These are phyloP conservation scores for Oostethus manadensis DNA, from an alignment of 2,113 vertebrate genomes.

Conservation along the genomic window DNA sequence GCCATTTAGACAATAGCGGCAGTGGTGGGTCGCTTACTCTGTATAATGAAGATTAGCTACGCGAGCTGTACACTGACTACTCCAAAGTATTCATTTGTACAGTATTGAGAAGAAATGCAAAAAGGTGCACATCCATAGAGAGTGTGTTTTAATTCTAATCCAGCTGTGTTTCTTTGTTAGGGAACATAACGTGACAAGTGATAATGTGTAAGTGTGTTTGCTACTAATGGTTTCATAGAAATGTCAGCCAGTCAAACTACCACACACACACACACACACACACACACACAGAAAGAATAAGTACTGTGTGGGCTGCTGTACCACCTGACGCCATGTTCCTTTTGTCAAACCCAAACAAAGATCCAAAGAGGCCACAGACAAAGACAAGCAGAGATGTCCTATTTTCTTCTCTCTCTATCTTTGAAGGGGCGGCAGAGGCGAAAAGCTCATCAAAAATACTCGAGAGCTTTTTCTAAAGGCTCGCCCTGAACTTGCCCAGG, in stretches of 20 bases:
- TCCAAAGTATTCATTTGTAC: no score
- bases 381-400: slow-evolving; percentile 11
- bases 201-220: slow-evolving; percentile 11
- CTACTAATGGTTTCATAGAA: neutral
- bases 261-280: no score
- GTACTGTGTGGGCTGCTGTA: slow-evolving; percentile 3
- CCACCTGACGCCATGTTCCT: slow-evolving; percentile 27
- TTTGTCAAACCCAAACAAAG: slow-evolving; percentile 14
- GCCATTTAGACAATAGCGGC: no score
- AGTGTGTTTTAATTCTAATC: no score
- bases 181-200: slow-evolving; percentile 22
- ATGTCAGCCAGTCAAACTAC: neutral
- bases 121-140: no score
- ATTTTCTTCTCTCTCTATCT: slow-evolving; percentile 8
- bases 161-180: slow-evolving; percentile 17
- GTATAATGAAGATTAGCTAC: no score
- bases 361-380: slow-evolving; percentile 11
- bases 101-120: no score
- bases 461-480: slow-evolving; percentile 55
- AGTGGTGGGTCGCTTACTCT: no score
- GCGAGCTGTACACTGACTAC: no score
- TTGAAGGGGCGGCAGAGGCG: slow-evolving; percentile 29
- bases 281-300: neutral
- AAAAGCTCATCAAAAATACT: slow-evolving; percentile 47
- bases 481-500: slow-evolving; percentile 50